Evolutionary conservation across 2,888 invertebrate genomes (phyloP).

Genomic region (Amphipyra berbera): DNA sequence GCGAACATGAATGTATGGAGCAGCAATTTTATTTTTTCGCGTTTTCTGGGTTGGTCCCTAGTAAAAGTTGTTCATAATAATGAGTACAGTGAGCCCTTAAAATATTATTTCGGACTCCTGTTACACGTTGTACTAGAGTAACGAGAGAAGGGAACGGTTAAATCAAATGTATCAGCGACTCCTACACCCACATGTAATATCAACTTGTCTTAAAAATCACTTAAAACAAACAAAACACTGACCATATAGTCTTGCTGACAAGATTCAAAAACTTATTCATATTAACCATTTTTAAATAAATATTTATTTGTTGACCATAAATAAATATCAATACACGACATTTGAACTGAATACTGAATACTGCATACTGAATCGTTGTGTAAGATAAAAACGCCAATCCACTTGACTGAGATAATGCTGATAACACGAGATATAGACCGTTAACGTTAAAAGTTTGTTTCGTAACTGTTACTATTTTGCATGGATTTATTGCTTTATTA

Average conservation of each 20-base stretch:
- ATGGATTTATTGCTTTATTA: constrained; percentile 20
- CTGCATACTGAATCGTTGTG: constrained; percentile 43
- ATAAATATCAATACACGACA: constrained; percentile 40
- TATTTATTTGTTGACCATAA: constrained; percentile 32
- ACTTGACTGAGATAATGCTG: constrained; percentile 58
- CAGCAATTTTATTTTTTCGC: too few species aligned
- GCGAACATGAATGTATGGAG: too few species aligned
- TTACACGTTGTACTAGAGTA: too few species aligned
- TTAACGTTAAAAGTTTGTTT: constrained; percentile 12
- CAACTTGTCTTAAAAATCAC: constrained; percentile 5
- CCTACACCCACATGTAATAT: not conserved
- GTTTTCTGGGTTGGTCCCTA: too few species aligned
- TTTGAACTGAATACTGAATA: constrained; percentile 41
- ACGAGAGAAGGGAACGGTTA: too few species aligned
- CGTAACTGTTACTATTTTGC: constrained; percentile 17
- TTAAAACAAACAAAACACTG: constrained; percentile 28
- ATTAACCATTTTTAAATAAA: constrained; percentile 55
- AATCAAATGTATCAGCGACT: not conserved
- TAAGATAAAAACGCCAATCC: constrained; percentile 47
- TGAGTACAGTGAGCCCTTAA: too few species aligned
- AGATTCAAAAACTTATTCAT: constrained; percentile 64
- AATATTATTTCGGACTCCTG: too few species aligned
- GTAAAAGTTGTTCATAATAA: too few species aligned
- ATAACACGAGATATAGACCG: constrained; percentile 45
- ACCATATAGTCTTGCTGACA: constrained; percentile 65